phyloP scores from a whole-genome alignment of 2,888 invertebrate genomes.

The Lampropteryx suffumata region DNA sequence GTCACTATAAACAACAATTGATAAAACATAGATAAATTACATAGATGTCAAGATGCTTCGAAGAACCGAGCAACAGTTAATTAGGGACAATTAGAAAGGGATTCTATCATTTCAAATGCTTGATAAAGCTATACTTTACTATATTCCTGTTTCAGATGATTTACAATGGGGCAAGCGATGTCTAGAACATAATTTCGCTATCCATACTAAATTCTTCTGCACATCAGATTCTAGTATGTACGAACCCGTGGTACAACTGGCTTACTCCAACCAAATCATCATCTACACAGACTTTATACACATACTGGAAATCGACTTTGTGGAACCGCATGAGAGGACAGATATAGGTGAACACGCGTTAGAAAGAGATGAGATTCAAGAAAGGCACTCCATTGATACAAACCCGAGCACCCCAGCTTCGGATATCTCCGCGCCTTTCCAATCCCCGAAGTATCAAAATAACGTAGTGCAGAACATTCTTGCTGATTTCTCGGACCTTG shows the following conservation, averaged over 20 bases:
- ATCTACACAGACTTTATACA: slow-evolving; percentile 94
- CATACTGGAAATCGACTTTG: slow-evolving; percentile 86
- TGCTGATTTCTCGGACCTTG: slow-evolving; percentile 85
- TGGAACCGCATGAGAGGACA: slow-evolving; percentile 64
- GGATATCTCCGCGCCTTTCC: slow-evolving; percentile 69
- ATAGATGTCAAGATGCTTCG: too few species aligned
- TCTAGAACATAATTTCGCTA: slow-evolving; percentile 93
- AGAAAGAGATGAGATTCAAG: slow-evolving; percentile 54
- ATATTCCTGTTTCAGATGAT: slow-evolving; percentile 56
- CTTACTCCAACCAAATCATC: slow-evolving; percentile 88
- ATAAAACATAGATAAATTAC: too few species aligned
- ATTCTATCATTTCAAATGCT: too few species aligned
- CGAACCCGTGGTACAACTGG: slow-evolving; percentile 86
- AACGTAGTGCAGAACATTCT: slow-evolving; percentile 84
- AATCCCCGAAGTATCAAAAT: slow-evolving; percentile 79
- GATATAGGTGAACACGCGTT: slow-evolving; percentile 62
- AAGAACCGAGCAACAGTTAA: too few species aligned
- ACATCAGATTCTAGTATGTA: slow-evolving; percentile 93
- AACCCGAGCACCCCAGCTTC: slow-evolving; percentile 67
- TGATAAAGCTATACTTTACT: too few species aligned
- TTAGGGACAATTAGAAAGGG: too few species aligned
- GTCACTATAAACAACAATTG: too few species aligned
- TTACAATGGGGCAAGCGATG: slow-evolving; percentile 88
- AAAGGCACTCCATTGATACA: slow-evolving; percentile 56
- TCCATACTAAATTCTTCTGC: slow-evolving; percentile 95